Percentiles rank a stretch among this genome's conserved stretches.
Evolutionary conservation across 2,113 vertebrate species (phyloP).

Genomic region (Pelvicachromis taeniatus): DNA sequence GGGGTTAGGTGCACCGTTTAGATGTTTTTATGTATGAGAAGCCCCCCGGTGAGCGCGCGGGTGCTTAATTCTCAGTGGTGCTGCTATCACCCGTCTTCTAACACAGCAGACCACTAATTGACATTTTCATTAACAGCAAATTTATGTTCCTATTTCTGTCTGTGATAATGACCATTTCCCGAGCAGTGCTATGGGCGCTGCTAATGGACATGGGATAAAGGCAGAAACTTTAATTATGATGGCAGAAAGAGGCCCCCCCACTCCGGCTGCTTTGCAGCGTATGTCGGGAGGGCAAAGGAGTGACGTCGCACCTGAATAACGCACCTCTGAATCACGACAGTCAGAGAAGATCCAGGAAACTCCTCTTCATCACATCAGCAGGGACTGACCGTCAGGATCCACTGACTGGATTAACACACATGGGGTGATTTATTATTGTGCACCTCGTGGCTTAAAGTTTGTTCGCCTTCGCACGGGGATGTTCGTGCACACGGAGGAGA

Average conservation of each 20-base stretch:
- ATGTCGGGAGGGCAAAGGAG: not conserved
- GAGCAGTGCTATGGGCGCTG: constrained; percentile 73
- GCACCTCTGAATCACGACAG: not conserved
- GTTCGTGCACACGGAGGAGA: not conserved
- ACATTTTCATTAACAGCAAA: constrained; percentile 93
- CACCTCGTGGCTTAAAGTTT: not conserved
- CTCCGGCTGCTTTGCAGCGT: constrained; percentile 65
- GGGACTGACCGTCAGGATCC: not conserved
- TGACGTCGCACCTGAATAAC: not conserved
- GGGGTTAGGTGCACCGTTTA: not conserved
- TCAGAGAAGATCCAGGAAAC: not conserved
- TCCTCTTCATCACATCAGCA: not conserved
- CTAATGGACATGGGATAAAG: constrained; percentile 85
- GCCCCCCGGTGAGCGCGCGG: constrained; percentile 53
- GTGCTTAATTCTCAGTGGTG: constrained; percentile 57
- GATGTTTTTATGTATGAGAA: not conserved
- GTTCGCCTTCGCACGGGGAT: not conserved
- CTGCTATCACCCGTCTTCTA: constrained; percentile 75
- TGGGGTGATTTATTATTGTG: not conserved
- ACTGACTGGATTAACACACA: not conserved
- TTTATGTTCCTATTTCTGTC: constrained; percentile 92
- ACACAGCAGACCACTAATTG: constrained; percentile 83
- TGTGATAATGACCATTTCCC: constrained; percentile 86
- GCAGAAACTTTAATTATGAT: constrained; percentile 84
- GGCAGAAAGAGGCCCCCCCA: constrained; percentile 67